These are phyloP conservation scores for Lepidocyrtoides sp. DNA, from an alignment of 2,888 invertebrate genomes.

Conservation along the genomic window DNA sequence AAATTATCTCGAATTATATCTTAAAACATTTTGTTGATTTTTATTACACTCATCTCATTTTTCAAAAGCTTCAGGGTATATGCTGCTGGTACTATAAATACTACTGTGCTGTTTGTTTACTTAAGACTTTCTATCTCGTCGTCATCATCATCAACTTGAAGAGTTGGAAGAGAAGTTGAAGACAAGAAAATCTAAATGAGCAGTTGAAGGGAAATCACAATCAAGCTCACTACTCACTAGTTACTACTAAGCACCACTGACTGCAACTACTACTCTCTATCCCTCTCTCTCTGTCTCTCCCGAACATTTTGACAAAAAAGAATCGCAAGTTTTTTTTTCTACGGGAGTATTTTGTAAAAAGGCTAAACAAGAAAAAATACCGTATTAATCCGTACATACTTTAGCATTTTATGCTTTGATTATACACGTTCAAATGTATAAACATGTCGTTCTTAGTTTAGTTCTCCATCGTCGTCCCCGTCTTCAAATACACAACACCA, in stretches of 20 bases:
- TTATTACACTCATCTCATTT: slow-evolving; percentile 23
- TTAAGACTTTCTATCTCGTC: not conserved
- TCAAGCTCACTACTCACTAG: not conserved
- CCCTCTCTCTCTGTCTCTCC: too few species aligned
- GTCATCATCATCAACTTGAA: not conserved
- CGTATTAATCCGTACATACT: slow-evolving; percentile 52
- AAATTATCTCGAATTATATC: slow-evolving; percentile 35
- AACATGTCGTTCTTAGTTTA: not conserved
- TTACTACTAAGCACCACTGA: too few species aligned
- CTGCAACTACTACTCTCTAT: too few species aligned
- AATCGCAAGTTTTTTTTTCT: slow-evolving; percentile 30
- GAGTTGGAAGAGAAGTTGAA: not conserved
- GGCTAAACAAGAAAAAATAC: not conserved
- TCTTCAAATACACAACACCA: too few species aligned
- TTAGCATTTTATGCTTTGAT: slow-evolving; percentile 27
- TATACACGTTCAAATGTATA: slow-evolving; percentile 32
- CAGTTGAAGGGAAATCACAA: slow-evolving; percentile 41
- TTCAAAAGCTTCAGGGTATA: not conserved
- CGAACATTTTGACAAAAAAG: slow-evolving; percentile 28
- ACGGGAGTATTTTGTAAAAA: too few species aligned
- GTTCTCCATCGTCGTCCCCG: too few species aligned
- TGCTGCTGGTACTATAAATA: not conserved
- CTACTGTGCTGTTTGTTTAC: not conserved
- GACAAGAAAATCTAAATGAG: slow-evolving; percentile 32
- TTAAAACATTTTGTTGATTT: slow-evolving; percentile 34